These are phyloP conservation scores for Aproaerema taeniolella DNA, from an alignment of 2,888 invertebrate genomes.

Conservation along the genomic window DNA sequence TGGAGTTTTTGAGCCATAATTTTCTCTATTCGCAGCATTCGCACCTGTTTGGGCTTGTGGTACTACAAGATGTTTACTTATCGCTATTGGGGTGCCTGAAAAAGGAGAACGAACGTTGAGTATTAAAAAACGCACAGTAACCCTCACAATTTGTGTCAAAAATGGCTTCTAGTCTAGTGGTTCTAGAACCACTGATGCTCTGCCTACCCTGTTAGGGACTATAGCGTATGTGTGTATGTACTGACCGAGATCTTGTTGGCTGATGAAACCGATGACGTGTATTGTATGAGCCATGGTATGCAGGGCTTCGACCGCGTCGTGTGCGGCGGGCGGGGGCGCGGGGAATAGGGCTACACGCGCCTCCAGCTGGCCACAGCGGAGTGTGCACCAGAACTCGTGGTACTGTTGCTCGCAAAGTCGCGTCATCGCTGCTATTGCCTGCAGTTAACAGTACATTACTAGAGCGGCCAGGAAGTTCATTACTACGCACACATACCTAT, in stretches of 20 bases:
- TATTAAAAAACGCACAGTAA: no score
- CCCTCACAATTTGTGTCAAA: no score
- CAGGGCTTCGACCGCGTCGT: constrained; percentile 78
- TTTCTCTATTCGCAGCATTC: constrained; percentile 63
- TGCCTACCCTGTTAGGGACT: no score
- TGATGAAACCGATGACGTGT: constrained; percentile 91
- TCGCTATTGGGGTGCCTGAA: constrained; percentile 90
- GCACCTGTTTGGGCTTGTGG: constrained; percentile 78
- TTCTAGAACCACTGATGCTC: no score
- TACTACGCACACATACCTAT: no score
- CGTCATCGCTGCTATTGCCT: constrained; percentile 54
- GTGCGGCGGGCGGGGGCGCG: constrained; percentile 75
- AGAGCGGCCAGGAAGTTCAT: no score
- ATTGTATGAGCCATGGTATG: constrained; percentile 83
- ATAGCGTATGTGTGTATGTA: no score
- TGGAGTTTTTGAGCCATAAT: constrained; percentile 56
- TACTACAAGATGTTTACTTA: constrained; percentile 93
- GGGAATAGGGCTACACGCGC: constrained; percentile 64
- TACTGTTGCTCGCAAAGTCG: constrained; percentile 65
- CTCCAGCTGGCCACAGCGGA: constrained; percentile 67
- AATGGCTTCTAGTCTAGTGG: no score
- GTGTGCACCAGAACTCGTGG: constrained; percentile 62
- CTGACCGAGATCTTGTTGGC: constrained; percentile 88
- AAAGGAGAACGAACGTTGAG: no score
- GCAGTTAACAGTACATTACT: no score